Conservation (phyloP, 2,888 invertebrate genomes). For the Drosophila anceps region DNA sequence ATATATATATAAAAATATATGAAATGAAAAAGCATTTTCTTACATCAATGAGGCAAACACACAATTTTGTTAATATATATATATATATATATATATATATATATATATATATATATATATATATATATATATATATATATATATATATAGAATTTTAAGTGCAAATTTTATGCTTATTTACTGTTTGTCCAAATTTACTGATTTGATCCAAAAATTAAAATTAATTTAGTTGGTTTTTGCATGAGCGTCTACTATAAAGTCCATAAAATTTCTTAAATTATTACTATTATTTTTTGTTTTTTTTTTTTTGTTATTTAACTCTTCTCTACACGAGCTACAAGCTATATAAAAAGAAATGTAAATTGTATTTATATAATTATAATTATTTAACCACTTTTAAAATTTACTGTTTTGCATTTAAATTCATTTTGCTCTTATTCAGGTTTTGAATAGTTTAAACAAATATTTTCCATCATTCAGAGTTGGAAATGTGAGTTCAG, state of each 20-base stretch:
- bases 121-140: not conserved
- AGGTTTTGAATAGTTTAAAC: too few species aligned
- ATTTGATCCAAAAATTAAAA: slow-evolving; percentile 13
- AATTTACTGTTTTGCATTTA: slow-evolving; percentile 26
- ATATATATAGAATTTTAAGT: not conserved
- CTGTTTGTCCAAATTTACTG: slow-evolving; percentile 22
- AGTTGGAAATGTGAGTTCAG: too few species aligned
- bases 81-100: not conserved
- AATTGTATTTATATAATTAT: slow-evolving; percentile 42
- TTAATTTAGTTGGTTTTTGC: slow-evolving; percentile 8
- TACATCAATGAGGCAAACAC: slow-evolving; percentile 7
- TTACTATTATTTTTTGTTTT: not conserved
- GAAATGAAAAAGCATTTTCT: slow-evolving; percentile 49
- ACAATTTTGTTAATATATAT: slow-evolving; percentile 2
- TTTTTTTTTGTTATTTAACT: slow-evolving; percentile 25
- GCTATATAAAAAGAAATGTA: slow-evolving; percentile 35
- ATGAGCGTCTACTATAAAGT: slow-evolving; percentile 10
- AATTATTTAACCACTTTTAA: slow-evolving; percentile 38
- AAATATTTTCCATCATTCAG: too few species aligned
- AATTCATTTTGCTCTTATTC: not conserved
- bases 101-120: not conserved
- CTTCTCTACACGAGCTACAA: slow-evolving; percentile 26
- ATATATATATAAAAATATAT: slow-evolving; percentile 36
- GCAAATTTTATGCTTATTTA: not conserved
- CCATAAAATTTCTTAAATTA: slow-evolving; percentile 11